Conservation (phyloP, 2,888 invertebrate genomes). For the Athalia rosae region DNA sequence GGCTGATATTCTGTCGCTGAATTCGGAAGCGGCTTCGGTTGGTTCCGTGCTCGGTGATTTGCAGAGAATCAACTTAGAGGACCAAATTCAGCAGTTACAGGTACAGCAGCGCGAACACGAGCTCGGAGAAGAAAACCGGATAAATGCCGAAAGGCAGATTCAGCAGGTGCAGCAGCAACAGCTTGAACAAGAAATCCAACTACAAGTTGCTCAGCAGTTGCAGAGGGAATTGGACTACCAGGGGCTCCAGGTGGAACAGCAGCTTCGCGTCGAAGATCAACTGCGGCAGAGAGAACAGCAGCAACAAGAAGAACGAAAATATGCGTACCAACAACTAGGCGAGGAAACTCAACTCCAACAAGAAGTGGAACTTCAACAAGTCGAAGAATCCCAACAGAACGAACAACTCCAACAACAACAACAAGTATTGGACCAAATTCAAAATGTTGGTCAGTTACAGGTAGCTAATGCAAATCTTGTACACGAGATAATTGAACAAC, state of each 20-base stretch:
- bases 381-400: constrained; percentile 31
- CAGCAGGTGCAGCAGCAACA: constrained; percentile 45
- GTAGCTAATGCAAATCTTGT: no score
- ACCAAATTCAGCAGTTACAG: constrained; percentile 45
- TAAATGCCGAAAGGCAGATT: constrained; percentile 62
- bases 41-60: no score
- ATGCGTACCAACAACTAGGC: constrained; percentile 31
- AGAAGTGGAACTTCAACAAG: constrained; percentile 39
- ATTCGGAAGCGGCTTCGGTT: no score
- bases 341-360: constrained; percentile 6
- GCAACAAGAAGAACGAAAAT: constrained; percentile 1
- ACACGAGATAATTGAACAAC: background rate
- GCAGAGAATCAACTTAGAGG: background rate
- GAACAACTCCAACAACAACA: constrained; percentile 3
- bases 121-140: constrained; percentile 57
- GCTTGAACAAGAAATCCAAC: background rate
- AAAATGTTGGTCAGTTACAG: background rate
- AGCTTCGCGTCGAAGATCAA: background rate
- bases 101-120: constrained; percentile 57
- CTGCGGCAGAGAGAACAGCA: background rate
- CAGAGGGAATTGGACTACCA: constrained; percentile 18
- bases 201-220: background rate
- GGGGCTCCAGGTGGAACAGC: constrained; percentile 18
- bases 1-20: no score
- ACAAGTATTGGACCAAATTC: background rate